Conservation (phyloP, 2,113 vertebrate genomes). For the Siniperca knerii region DNA sequence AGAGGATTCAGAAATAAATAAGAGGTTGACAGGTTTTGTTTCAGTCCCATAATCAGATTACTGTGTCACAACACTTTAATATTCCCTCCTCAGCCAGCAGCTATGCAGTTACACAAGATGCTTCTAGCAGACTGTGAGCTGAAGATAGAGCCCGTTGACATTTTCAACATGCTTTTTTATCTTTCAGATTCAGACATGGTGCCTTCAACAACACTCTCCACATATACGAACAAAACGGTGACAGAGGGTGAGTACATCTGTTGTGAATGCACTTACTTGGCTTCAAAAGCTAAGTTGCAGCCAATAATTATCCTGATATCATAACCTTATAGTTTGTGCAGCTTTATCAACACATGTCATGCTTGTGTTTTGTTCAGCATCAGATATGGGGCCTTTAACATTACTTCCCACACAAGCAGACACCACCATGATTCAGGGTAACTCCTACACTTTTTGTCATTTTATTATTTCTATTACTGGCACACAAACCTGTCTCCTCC, state of each 20-base stretch:
- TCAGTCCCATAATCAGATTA: conserved; percentile 67
- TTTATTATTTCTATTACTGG: neutral
- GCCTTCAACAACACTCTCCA: conserved; percentile 23
- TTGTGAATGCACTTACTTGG: neutral
- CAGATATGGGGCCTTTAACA: conserved; percentile 27
- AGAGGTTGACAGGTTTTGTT: conserved; percentile 39
- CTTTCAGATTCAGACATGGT: conserved; percentile 39
- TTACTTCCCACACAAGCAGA: conserved; percentile 45
- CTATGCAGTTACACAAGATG: conserved; percentile 45
- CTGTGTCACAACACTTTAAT: conserved; percentile 38
- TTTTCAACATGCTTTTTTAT: conserved; percentile 54
- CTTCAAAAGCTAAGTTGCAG: neutral
- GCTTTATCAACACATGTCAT: conserved; percentile 4
- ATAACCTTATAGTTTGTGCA: conserved; percentile 6
- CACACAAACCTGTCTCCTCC: neutral
- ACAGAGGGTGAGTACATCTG: conserved; percentile 60
- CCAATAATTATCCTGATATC: neutral
- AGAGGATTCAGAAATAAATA: conserved; percentile 21
- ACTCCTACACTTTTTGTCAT: conserved; percentile 2
- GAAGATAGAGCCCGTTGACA: conserved; percentile 32
- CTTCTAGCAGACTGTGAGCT: neutral
- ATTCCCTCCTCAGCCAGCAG: conserved; percentile 28
- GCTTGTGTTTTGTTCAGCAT: conserved; percentile 24
- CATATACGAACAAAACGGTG: neutral
- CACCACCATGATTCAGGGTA: conserved; percentile 70